A percentile compares a stretch with the other conserved stretches of the same genome.
Conservation (phyloP, 2,113 vertebrate genomes). For the Heliornis fulica region DNA sequence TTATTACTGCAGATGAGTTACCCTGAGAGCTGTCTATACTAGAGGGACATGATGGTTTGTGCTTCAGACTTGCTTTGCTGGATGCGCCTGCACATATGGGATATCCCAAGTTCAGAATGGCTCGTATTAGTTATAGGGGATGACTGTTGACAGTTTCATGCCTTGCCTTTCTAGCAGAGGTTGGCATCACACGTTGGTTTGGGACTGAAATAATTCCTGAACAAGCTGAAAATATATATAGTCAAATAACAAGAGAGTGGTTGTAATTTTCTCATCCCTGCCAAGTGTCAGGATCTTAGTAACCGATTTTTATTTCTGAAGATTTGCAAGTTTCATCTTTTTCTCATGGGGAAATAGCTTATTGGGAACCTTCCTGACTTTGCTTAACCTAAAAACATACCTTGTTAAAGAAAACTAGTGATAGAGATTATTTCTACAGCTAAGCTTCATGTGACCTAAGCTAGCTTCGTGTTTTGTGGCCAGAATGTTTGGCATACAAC, state of each 20-base stretch:
- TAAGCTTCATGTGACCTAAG: too few relatives aligned
- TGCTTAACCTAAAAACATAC: not conserved
- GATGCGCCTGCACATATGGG: not conserved
- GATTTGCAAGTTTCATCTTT: accelerated
- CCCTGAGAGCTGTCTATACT: not conserved
- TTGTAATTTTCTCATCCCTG: not conserved
- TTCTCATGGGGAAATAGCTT: not conserved
- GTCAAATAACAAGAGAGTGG: not conserved
- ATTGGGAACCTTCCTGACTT: not conserved
- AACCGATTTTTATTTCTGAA: not conserved
- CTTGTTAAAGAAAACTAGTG: not conserved
- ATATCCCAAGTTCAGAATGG: not conserved
- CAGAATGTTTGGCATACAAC: not conserved
- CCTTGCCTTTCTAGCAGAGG: not conserved
- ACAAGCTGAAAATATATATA: not conserved
- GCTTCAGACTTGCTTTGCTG: not conserved
- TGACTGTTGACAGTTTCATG: not conserved
- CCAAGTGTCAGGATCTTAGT: not conserved
- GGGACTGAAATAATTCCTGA: not conserved
- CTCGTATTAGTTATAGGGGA: not conserved
- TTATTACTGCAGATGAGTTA: not conserved
- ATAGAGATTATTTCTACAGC: not conserved
- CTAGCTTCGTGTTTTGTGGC: not conserved
- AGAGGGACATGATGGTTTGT: not conserved
- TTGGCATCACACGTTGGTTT: not conserved